phyloP scores from a whole-genome alignment of 2,113 vertebrate species.

The Recurvirostra avosetta region DNA sequence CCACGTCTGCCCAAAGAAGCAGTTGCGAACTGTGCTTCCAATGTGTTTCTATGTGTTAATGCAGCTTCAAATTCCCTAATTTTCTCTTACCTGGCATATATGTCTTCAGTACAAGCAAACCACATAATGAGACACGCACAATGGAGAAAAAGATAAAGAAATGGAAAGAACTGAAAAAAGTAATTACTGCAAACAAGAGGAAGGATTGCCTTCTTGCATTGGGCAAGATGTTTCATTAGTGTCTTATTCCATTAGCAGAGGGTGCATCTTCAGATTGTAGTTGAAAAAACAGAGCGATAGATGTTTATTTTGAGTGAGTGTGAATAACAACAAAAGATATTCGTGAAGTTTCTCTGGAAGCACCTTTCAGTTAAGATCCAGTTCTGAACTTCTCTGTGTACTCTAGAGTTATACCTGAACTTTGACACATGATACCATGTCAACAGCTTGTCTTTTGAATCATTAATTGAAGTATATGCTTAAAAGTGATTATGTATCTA shows the following conservation, averaged over 20 bases:
- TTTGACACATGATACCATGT: neutral
- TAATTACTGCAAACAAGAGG: neutral
- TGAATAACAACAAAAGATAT: neutral
- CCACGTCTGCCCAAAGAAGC: neutral
- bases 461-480: neutral
- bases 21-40: neutral
- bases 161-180: neutral
- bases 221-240: neutral
- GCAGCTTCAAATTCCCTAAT: neutral
- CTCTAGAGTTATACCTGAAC: neutral
- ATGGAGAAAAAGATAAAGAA: neutral
- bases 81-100: neutral
- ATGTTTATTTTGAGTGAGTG: neutral
- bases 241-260: neutral
- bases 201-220: neutral
- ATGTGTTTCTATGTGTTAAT: neutral
- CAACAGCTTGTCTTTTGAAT: neutral
- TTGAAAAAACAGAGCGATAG: neutral
- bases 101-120: neutral
- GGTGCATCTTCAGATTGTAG: neutral
- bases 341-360: neutral
- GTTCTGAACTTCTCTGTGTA: neutral
- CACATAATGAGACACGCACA: neutral
- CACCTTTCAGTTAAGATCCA: neutral
- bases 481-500: neutral